Conservation (phyloP, 2,888 invertebrate genomes). For the Plusia festucae region DNA sequence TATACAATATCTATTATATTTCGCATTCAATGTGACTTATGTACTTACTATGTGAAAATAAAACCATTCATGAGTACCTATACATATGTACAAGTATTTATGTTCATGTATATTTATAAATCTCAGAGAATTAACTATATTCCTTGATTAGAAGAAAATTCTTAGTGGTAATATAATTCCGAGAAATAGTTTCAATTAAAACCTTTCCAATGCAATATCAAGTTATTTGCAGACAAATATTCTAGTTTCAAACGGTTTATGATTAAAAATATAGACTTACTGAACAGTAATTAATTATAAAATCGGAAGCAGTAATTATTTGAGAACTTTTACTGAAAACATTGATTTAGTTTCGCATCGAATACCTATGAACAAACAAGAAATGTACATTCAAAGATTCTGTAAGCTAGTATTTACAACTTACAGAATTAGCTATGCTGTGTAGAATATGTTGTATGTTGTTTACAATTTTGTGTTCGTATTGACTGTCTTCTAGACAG, state of each 20-base stretch:
- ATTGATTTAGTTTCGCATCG: slow-evolving; percentile 47
- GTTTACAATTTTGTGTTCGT: no score
- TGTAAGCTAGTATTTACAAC: slow-evolving; percentile 53
- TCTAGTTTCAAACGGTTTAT: not conserved
- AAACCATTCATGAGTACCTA: no score
- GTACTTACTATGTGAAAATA: no score
- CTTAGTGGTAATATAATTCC: not conserved
- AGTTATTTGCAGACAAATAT: not conserved
- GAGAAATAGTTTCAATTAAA: not conserved
- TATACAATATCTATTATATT: not conserved
- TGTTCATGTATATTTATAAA: no score
- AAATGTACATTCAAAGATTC: slow-evolving; percentile 56
- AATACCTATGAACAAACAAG: slow-evolving; percentile 54
- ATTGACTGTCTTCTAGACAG: no score
- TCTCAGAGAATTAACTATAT: not conserved
- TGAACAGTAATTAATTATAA: slow-evolving; percentile 35
- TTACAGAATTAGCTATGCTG: slow-evolving; percentile 50
- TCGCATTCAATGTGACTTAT: not conserved
- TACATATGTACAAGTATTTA: no score
- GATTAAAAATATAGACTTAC: not conserved
- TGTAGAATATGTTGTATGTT: slow-evolving; percentile 43
- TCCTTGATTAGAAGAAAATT: not conserved
- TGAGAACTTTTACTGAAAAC: slow-evolving; percentile 39
- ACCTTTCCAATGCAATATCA: not conserved
- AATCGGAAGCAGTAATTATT: slow-evolving; percentile 29